These are phyloP conservation scores for Silurus lanzhouensis DNA, from an alignment of 2,797 vertebrate genomes.

Conservation along the genomic window DNA sequence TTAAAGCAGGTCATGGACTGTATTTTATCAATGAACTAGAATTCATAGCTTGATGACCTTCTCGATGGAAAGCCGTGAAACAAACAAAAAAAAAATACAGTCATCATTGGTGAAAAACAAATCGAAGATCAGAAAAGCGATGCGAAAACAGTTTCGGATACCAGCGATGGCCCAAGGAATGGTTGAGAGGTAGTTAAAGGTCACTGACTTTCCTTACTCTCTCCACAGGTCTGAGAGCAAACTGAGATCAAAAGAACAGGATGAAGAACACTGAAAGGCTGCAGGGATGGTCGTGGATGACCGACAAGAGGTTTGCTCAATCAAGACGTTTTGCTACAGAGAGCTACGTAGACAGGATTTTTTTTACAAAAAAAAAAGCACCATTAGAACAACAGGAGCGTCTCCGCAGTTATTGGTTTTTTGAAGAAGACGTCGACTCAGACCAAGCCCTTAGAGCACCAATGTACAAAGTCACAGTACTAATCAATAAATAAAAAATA, in stretches of 20 bases:
- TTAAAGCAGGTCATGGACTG: not conserved
- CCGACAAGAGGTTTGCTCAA: not conserved
- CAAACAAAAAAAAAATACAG: not conserved
- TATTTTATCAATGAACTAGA: not conserved
- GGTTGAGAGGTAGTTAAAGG: slow-evolving; percentile 52
- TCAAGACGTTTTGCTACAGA: slow-evolving; percentile 28
- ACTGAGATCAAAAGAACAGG: slow-evolving; percentile 19
- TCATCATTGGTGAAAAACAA: not conserved
- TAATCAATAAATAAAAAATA: slow-evolving; percentile 37
- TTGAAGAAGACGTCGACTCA: slow-evolving; percentile 18
- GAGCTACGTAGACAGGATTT: not conserved
- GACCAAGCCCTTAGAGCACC: slow-evolving; percentile 33
- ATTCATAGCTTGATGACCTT: not conserved
- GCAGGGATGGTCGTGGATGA: not conserved
- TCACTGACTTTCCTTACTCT: slow-evolving; percentile 12
- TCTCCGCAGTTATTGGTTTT: not conserved
- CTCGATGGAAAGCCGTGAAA: not conserved
- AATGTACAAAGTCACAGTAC: slow-evolving; percentile 37
- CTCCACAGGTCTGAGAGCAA: slow-evolving; percentile 21
- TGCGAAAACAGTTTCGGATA: slow-evolving; percentile 1
- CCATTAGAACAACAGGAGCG: slow-evolving; percentile 33
- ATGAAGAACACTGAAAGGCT: not conserved
- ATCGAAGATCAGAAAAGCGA: not conserved
- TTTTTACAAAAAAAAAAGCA: slow-evolving; percentile 12
- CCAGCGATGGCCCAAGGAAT: slow-evolving; percentile 34